Evolutionary conservation across 2,797 vertebrate species (phyloP).

Genomic region (Numenius phaeopus): DNA sequence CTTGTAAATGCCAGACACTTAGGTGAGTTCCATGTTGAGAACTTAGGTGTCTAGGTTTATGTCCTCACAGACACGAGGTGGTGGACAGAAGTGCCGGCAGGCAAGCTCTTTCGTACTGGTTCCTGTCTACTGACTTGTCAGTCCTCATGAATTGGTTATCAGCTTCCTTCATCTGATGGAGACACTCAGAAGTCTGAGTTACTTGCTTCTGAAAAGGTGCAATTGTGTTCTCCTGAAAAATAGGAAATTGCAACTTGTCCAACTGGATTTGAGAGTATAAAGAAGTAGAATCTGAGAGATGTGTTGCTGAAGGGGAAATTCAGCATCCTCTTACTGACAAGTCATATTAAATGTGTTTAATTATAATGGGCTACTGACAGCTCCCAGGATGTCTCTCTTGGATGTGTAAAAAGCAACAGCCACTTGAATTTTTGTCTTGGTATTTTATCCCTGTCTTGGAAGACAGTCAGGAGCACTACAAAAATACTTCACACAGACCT

Average conservation of each 20-base stretch:
- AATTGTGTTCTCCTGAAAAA: neutral
- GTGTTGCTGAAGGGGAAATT: conserved; percentile 27
- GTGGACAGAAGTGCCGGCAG: neutral
- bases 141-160: neutral
- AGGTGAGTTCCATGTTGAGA: neutral
- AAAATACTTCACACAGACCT: neutral
- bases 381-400: neutral
- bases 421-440: neutral
- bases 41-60: neutral
- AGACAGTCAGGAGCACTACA: neutral
- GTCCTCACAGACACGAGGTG: neutral
- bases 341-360: conserved; percentile 8
- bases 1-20: neutral
- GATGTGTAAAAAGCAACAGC: neutral
- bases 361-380: neutral
- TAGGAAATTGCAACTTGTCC: neutral
- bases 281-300: neutral
- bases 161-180: neutral
- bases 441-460: neutral
- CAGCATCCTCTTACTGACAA: conserved; percentile 26
- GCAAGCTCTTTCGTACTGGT: neutral
- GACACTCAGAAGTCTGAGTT: neutral
- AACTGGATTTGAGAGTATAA: neutral
- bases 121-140: neutral
- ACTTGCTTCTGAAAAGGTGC: neutral